Evolutionary conservation across 2,888 invertebrate species (phyloP), one percentile per base, ranked within the genome.

Genomic region (Zhuqinia jingwanae): DNA sequence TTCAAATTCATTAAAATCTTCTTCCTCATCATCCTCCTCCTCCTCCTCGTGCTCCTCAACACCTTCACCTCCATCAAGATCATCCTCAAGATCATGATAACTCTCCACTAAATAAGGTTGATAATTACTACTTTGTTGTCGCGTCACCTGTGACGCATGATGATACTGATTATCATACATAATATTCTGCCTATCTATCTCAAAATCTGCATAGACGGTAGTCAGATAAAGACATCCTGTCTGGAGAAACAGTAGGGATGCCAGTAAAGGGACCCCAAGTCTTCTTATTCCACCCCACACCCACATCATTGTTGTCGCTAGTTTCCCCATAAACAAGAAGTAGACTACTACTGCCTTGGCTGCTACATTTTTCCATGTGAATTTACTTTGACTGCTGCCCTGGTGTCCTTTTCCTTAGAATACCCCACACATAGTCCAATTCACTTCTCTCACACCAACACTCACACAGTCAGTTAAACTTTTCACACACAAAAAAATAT

Each of bases 301-400:
- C n/a, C n/a, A 56, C 56, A 76, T 50, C 76, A 78, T 78, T 63
- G n/a, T n/a, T n/a, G 60, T 78, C 25, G 56, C 60, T 45, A 63
- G 56, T 78, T 78, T 78, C 78, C 63, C 78, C 78, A 63, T 47
- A n/a, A 47, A 47, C 8, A 36, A 3, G 15, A 5, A 50, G 15
- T 50, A 8, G 8, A 15, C 50, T n/a, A 10, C 15, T 50, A 50
- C 50, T 42, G 42, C 8, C 5, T 42, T 11, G 11, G 2, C 50
- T 10, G 2, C 50, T 50, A 50, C 50, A 50, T 50, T 50, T 50
- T 50, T 50, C n/a, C 50, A 50, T 50, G n/a, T 15, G 50, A n/a
- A n/a, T n/a, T n/a, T 42, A n/a, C n/a, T n/a, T n/a, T n/a, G 50
- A 10, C 58, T 65, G 30, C 10, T 65, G 2, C 36, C n/a, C 36